Evolutionary conservation across 2,888 invertebrate genomes (phyloP).

Genomic region (Aphidoletes aphidimyza): DNA sequence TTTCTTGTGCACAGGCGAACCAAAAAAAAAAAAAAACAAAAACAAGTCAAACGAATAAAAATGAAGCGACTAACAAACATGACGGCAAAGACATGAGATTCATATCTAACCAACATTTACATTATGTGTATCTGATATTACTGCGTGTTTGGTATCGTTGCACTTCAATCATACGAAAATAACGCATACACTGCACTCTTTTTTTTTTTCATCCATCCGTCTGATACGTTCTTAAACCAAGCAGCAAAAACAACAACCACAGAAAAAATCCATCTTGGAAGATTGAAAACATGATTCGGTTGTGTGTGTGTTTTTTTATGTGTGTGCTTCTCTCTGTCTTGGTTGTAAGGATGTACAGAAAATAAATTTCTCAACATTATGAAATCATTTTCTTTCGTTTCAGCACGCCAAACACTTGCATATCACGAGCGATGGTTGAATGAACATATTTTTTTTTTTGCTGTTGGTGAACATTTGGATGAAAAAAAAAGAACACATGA

Average conservation of each 20-base stretch:
- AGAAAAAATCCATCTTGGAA: constrained; percentile 27
- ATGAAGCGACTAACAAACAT: neutral
- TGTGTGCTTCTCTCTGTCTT: neutral
- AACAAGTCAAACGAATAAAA: neutral
- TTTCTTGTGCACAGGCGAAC: neutral
- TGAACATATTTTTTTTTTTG: too few relatives aligned
- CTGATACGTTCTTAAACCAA: neutral
- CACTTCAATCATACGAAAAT: constrained; percentile 39
- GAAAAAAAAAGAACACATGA: neutral
- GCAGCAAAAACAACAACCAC: neutral
- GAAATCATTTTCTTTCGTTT: constrained; percentile 27
- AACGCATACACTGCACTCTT: constrained; percentile 32
- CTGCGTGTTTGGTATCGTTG: constrained; percentile 29
- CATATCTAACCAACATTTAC: constrained; percentile 50
- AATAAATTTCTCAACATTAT: constrained; percentile 32
- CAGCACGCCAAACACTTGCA: neutral
- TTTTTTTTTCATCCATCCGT: neutral
- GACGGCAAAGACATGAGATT: constrained; percentile 47
- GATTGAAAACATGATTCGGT: constrained; percentile 50
- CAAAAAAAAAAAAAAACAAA: neutral
- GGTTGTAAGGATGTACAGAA: neutral
- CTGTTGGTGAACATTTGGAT: constrained; percentile 1
- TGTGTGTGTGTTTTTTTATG: neutral
- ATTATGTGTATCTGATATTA: constrained; percentile 25
- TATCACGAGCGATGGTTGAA: constrained; percentile 5